Base-by-base conservation (phyloP, 2,113 vertebrate genomes). In the Rattus rattus region DNA sequence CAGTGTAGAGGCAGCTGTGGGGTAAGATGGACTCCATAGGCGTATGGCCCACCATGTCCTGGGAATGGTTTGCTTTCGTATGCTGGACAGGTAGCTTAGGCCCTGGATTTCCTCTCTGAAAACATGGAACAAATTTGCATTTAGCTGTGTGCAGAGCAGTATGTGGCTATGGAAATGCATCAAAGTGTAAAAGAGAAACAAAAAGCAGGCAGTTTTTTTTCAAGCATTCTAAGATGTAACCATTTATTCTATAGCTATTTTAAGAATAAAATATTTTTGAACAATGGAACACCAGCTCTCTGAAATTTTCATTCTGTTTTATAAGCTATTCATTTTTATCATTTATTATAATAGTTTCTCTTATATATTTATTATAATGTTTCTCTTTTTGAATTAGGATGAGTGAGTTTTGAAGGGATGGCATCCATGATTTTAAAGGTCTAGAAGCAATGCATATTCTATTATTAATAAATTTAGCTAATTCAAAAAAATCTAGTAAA, bases 231-330 rank as follows among this genome's bases (percentile, higher is more conserved):
- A 72, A 70, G 73, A 92, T 39, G 72, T 26, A 65, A 54, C 30
- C 72, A 49, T 94, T 95, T 86, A 73, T 91, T 96, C 43, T 92
- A 0, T 92, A 52, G 61, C 91, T 95, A 75, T 88, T 89, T 94
- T 88, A 95, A 91, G 52, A 87, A 92, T 94, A 36, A 77, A 88
- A 30, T 11, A 52, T 90, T 93, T 94, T 56, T 86, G 30, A 76
- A 61, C 92, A 95, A 69, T 70, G 28, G 43, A 86, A 76, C 2
- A 72, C 22, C 24, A 30, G 83, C 79, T 90, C 10, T 89, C 28
- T 96, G 92, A 90, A 95, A 75, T 93, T 92, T 61, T 47, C 5
- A 33, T 96, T 97, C 12, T 89, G 43, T 26, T 72, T 96, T 65
- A 80, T 49, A 93, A 56, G 14, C 54, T 70, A 85, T 3, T 63